These are phyloP conservation scores for Dicycla oo DNA, from an alignment of 2,888 invertebrate species.

Conservation along the genomic window DNA sequence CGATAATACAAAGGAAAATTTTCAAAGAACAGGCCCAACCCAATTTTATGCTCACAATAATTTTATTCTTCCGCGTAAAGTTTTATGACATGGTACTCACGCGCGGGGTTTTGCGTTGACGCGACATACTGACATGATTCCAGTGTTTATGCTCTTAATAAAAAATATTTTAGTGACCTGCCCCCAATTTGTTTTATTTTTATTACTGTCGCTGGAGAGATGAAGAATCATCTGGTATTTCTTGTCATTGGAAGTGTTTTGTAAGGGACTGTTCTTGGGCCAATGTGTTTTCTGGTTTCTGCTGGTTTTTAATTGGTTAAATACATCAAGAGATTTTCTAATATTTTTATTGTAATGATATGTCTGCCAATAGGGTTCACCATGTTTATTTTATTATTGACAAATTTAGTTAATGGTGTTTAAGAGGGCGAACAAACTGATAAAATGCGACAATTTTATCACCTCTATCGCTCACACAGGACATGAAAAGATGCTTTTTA, in stretches of 20 bases:
- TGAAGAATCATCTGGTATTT: slow-evolving; percentile 51
- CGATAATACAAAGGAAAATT: slow-evolving; percentile 45
- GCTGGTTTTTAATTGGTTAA: background rate
- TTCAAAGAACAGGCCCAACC: slow-evolving; percentile 41
- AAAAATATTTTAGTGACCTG: slow-evolving; percentile 63
- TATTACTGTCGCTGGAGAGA: slow-evolving; percentile 32
- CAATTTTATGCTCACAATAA: slow-evolving; percentile 65
- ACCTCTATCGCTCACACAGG: too few species aligned
- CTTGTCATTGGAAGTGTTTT: slow-evolving; percentile 40
- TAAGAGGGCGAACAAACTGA: too few species aligned
- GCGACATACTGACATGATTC: slow-evolving; percentile 62
- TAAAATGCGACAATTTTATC: too few species aligned
- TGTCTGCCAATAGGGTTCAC: background rate
- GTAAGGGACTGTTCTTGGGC: slow-evolving; percentile 27
- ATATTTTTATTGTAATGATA: background rate
- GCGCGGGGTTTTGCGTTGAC: slow-evolving; percentile 59
- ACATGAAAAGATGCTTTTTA: too few species aligned
- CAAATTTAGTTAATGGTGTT: too few species aligned
- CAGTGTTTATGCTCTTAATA: slow-evolving; percentile 61
- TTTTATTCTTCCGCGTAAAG: slow-evolving; percentile 63
- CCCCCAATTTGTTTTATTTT: slow-evolving; percentile 55
- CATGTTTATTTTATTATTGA: background rate
- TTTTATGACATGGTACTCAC: slow-evolving; percentile 59
- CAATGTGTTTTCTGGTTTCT: slow-evolving; percentile 5
- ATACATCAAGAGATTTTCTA: too few species aligned